A percentile compares a stretch with the other conserved stretches of the same genome.
These are phyloP conservation scores for Polyommatus icarus DNA, from an alignment of 2,888 invertebrate species.

Conservation along the genomic window DNA sequence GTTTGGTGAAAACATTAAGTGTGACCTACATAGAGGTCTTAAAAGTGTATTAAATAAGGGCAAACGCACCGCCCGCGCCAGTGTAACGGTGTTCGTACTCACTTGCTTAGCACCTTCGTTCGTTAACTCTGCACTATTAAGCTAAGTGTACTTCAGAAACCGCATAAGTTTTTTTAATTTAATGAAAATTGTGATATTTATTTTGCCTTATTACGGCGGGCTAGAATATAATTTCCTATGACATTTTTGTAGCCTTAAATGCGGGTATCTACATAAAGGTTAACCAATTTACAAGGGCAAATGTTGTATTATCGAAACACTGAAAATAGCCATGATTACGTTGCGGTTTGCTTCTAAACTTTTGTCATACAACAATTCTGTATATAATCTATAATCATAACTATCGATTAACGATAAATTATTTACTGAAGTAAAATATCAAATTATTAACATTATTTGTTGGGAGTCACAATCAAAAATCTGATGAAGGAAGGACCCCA, in stretches of 20 bases:
- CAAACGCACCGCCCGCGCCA: not conserved
- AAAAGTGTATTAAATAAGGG: constrained; percentile 14
- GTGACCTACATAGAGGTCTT: constrained; percentile 13
- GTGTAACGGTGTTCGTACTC: not conserved
- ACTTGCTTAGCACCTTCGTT: constrained; percentile 14
- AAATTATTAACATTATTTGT: too few species aligned
- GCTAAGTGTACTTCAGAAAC: not conserved
- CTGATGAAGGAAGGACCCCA: not conserved
- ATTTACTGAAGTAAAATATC: too few species aligned
- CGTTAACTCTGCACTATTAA: constrained; percentile 19
- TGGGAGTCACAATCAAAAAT: too few species aligned
- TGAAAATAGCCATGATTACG: not conserved
- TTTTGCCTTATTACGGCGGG: not conserved
- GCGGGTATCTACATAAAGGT: not conserved
- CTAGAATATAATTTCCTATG: not conserved
- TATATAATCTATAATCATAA: too few species aligned
- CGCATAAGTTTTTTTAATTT: constrained; percentile 18
- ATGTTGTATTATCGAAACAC: not conserved
- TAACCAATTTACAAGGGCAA: not conserved
- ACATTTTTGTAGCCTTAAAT: not conserved
- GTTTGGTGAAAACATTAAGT: constrained; percentile 12
- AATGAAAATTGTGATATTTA: not conserved
- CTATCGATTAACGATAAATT: too few species aligned
- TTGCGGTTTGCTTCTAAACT: not conserved
- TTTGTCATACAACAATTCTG: not conserved